Percentiles rank a stretch among this genome's conserved stretches.
These are phyloP conservation scores for Barnardius zonarius DNA, from an alignment of 2,113 vertebrate species.

Conservation along the genomic window DNA sequence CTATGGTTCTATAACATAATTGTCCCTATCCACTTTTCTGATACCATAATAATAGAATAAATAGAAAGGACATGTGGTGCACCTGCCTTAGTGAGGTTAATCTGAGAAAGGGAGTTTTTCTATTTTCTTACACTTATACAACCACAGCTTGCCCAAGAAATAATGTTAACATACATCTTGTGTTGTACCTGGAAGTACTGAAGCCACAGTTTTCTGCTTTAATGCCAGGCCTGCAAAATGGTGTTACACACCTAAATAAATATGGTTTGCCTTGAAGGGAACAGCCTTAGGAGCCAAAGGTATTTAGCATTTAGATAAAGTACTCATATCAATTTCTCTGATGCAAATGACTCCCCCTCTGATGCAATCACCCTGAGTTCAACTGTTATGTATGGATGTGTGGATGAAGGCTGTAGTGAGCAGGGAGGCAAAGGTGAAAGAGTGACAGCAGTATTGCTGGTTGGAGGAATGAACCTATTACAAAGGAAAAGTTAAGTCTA, in stretches of 20 bases:
- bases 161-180: not conserved
- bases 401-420: not conserved
- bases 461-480: not conserved
- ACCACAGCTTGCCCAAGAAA: not conserved
- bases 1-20: not conserved
- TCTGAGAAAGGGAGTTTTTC: not conserved
- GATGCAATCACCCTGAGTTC: not conserved
- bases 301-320: not conserved
- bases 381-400: not conserved
- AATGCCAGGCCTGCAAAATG: not conserved
- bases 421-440: not conserved
- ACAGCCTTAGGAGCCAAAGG: not conserved
- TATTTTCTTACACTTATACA: not conserved
- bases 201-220: not conserved
- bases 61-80: not conserved
- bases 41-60: not conserved
- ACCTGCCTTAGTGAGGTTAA: not conserved
- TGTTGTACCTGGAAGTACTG: not conserved
- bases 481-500: not conserved
- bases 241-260: not conserved
- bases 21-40: not conserved
- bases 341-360: rapidly evolving
- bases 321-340: not conserved
- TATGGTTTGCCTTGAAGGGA: not conserved
- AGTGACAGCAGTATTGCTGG: not conserved